Base-by-base conservation (phyloP, 1,140 invertebrate genomes). In the Dreissena polymorpha region DNA sequence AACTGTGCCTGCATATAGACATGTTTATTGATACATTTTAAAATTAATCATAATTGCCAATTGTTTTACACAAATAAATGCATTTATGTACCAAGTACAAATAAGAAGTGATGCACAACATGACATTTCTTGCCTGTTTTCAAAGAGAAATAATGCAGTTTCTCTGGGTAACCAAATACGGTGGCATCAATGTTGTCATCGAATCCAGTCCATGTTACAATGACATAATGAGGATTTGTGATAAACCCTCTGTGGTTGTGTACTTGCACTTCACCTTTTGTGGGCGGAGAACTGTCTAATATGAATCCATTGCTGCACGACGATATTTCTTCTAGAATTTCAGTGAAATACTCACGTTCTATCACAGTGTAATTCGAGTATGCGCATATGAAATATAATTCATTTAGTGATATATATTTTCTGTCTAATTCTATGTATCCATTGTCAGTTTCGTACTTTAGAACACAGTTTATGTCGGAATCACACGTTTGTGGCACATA, bases 251-350 rank as follows among this genome's bases (percentile, higher is more conserved):
- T 78, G n/a, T 64, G 51, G 14, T 78, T 74, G 21, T 72, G 29
- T 6, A 88, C 73, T n/a, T 39, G 23, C 18, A 88, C 85, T 0
- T 63, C 39, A 23, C 87, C 87, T 27, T 10, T n/a, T 13, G 25
- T 50, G 10, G 87, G 87, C 2, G 73, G 63, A 16, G 51, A 68
- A 29, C 83, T 65, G 77, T 88, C 87, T 12, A 88, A 67, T 10
- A 86, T 65, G 21, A 88, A 75, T 14, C 87, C 87, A 74, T 88
- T 77, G 65, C 85, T 86, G 49, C 85, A 86, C 10, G 60, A 70
- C 18, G 25, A 29, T n/a, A 80, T 68, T 85, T 82, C 64, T n/a
- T 63, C 27, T 1, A 74, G 72, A n/a, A 23, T 51, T 64, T 82
- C 79, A 10, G 51, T 55, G 27, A 74, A 74, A n/a, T 50, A 7